Evolutionary conservation across 2,797 vertebrate species (phyloP).

Genomic region (Nannoperca obscura): DNA sequence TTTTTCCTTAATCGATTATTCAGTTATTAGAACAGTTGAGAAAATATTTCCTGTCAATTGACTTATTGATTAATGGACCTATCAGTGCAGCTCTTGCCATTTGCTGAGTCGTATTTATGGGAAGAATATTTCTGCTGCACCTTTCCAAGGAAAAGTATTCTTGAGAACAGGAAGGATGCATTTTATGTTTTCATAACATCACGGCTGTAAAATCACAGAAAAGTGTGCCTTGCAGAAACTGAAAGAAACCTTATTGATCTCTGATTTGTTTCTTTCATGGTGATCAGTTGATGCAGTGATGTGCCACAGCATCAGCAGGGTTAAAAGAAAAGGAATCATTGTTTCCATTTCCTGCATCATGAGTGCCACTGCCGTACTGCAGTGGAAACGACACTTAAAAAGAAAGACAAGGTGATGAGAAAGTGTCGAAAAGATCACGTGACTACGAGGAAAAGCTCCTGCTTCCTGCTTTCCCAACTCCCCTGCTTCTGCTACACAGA

Average conservation of each 20-base stretch:
- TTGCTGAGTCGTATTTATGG: neutral
- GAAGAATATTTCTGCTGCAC: neutral
- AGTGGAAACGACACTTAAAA: neutral
- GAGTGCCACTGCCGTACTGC: neutral
- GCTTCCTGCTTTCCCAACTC: conserved; percentile 60
- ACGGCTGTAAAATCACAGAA: neutral
- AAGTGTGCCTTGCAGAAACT: neutral
- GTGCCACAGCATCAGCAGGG: neutral
- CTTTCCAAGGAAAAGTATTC: conserved; percentile 1
- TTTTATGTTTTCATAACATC: neutral
- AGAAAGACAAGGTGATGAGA: conserved; percentile 14
- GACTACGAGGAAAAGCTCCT: conserved; percentile 48
- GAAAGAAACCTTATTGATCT: neutral
- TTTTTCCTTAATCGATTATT: neutral
- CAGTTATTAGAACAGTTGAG: no score
- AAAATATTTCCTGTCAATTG: neutral
- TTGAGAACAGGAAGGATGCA: neutral
- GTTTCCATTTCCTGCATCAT: conserved; percentile 8
- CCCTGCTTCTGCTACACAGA: conserved; percentile 48
- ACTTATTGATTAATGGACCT: no score
- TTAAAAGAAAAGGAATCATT: neutral
- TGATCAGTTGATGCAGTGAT: neutral
- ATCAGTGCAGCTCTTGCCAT: neutral
- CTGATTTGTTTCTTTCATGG: neutral
- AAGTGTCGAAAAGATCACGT: conserved; percentile 39